Percentiles rank a stretch among this genome's conserved stretches.
These are phyloP conservation scores for Diaperis boleti DNA, from an alignment of 2,888 invertebrate genomes.

Conservation along the genomic window DNA sequence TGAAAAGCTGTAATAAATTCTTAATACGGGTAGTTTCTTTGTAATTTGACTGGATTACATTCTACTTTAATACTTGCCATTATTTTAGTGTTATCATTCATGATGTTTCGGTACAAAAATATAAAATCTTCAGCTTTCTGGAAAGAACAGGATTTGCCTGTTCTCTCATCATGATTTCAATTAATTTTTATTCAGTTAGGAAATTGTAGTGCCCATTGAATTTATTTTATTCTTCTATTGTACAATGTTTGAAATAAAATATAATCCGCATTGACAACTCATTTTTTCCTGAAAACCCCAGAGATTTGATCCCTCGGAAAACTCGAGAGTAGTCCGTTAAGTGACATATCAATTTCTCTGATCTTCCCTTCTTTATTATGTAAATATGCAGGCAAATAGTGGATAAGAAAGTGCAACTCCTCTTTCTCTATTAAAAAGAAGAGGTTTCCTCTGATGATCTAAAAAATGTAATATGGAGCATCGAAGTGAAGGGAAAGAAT, in stretches of 20 bases:
- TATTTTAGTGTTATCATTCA: too few relatives aligned
- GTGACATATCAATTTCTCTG: slow-evolving; percentile 41
- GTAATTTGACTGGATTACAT: too few relatives aligned
- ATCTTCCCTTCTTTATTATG: slow-evolving; percentile 42
- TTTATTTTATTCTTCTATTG: too few relatives aligned
- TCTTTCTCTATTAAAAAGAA: slow-evolving; percentile 23
- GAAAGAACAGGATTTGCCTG: too few relatives aligned
- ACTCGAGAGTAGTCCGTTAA: slow-evolving; percentile 38
- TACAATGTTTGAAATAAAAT: slow-evolving; percentile 22
- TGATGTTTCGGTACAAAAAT: too few relatives aligned
- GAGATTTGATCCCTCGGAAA: slow-evolving; percentile 38
- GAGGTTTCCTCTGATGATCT: neutral
- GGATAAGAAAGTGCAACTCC: slow-evolving; percentile 32
- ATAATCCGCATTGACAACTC: slow-evolving; percentile 29
- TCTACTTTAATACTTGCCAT: too few relatives aligned
- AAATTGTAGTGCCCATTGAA: too few relatives aligned
- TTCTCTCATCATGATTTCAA: too few relatives aligned
- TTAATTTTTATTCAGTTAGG: too few relatives aligned
- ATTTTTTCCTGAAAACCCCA: slow-evolving; percentile 30
- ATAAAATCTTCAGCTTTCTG: too few relatives aligned
- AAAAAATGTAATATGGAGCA: slow-evolving; percentile 32
- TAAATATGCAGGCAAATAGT: slow-evolving; percentile 37
- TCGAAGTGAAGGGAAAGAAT: slow-evolving; percentile 8
- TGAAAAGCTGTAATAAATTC: too few relatives aligned
- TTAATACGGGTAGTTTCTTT: too few relatives aligned